phyloP scores from a whole-genome alignment of 2,797 vertebrate species.

The Periophthalmus magnuspinnatus region DNA sequence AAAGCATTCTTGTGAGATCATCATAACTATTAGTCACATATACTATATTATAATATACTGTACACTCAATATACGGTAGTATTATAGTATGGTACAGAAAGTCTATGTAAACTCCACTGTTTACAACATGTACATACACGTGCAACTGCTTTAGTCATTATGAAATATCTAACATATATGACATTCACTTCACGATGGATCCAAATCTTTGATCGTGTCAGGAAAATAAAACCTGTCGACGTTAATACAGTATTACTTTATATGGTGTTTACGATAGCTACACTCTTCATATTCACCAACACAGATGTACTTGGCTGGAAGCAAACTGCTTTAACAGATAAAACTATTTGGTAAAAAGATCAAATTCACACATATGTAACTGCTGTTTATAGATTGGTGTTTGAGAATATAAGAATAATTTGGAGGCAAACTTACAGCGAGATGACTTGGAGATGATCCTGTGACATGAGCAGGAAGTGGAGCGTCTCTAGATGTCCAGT shows the following conservation, averaged over 20 bases:
- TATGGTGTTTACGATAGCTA: not conserved
- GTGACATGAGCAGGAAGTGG: constrained; percentile 32
- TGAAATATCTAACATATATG: too few species aligned
- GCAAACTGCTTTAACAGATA: not conserved
- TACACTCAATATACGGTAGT: not conserved
- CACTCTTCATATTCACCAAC: not conserved
- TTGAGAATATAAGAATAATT: not conserved
- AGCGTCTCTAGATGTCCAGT: constrained; percentile 31
- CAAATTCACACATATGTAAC: not conserved
- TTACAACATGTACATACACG: not conserved
- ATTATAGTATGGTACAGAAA: not conserved
- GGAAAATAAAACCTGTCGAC: not conserved
- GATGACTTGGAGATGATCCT: not conserved
- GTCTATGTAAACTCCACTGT: not conserved
- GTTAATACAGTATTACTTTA: not conserved
- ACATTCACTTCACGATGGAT: not conserved
- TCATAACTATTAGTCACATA: not conserved
- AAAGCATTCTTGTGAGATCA: constrained; percentile 1
- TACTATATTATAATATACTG: not conserved
- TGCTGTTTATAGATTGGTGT: not conserved
- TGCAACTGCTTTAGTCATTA: not conserved
- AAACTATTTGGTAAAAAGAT: not conserved
- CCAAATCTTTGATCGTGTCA: not conserved
- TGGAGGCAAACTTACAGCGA: not conserved
- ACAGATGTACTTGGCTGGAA: not conserved